Evolutionary conservation across 2,888 invertebrate genomes (phyloP).

Genomic region (Calameuta pallipes): DNA sequence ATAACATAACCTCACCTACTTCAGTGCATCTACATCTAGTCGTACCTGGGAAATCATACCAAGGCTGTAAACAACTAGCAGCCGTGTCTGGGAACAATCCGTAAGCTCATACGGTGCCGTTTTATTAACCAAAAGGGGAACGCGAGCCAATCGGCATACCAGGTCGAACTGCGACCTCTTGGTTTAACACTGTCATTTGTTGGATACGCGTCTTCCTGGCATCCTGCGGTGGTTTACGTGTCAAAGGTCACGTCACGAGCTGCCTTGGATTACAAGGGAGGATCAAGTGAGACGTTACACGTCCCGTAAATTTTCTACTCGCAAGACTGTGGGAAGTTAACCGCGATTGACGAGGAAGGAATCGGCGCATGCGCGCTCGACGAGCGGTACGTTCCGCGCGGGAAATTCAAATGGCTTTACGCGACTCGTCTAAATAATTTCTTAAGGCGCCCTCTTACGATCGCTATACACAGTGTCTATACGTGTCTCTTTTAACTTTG

Average conservation of each 20-base stretch:
- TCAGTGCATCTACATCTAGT: too few relatives aligned
- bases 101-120: too few relatives aligned
- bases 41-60: too few relatives aligned
- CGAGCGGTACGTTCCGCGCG: not conserved
- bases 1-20: too few relatives aligned
- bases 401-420: too few relatives aligned
- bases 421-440: too few relatives aligned
- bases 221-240: slow-evolving; percentile 8
- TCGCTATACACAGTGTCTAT: not conserved
- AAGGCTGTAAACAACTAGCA: too few relatives aligned
- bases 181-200: slow-evolving; percentile 1
- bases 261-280: slow-evolving; percentile 38
- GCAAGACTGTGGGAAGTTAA: slow-evolving; percentile 61
- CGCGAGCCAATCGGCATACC: too few relatives aligned
- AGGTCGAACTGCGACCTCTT: not conserved
- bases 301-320: slow-evolving; percentile 56
- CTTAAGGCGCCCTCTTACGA: not conserved
- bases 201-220: slow-evolving; percentile 1
- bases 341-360: slow-evolving; percentile 30
- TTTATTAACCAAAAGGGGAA: too few relatives aligned
- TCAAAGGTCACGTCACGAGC: slow-evolving; percentile 40
- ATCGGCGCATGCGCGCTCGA: not conserved
- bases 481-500: not conserved
- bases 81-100: too few relatives aligned
- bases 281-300: slow-evolving; percentile 52